Percentiles rank a stretch among this genome's conserved stretches.
These are phyloP conservation scores for Pherbina coryleti DNA, from an alignment of 2,888 invertebrate species.

Conservation along the genomic window DNA sequence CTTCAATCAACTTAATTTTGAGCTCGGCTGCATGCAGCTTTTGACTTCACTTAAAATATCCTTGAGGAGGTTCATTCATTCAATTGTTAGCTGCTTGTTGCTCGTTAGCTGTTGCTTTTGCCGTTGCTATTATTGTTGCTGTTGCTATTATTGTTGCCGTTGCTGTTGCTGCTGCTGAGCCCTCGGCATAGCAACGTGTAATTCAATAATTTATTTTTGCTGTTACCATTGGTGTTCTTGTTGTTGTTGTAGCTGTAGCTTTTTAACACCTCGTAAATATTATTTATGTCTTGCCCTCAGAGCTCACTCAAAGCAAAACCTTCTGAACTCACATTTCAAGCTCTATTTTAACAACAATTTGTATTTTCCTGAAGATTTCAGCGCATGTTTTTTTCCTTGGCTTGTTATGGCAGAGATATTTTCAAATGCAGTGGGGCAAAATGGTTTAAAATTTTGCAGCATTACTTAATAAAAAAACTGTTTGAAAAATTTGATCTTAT, in stretches of 20 bases:
- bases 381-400: too few species aligned
- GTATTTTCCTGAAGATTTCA: too few species aligned
- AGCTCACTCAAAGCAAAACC: not conserved
- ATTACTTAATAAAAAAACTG: too few species aligned
- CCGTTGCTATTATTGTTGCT: not conserved
- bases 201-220: constrained; percentile 11
- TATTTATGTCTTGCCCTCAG: constrained; percentile 17
- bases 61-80: constrained; percentile 10
- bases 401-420: too few species aligned
- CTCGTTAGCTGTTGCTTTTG: constrained; percentile 1
- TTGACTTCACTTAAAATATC: not conserved
- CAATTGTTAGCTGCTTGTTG: constrained; percentile 6
- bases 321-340: too few species aligned
- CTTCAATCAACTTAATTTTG: not conserved
- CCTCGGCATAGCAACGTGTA: constrained; percentile 12
- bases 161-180: constrained; percentile 15
- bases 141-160: too few species aligned
- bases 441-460: too few species aligned
- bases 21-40: too few species aligned
- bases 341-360: too few species aligned
- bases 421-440: too few species aligned
- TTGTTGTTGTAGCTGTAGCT: constrained; percentile 32
- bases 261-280: constrained; percentile 35
- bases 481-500: too few species aligned
- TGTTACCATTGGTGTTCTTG: not conserved